Evolutionary conservation across 2,888 invertebrate genomes (phyloP).

Genomic region (Drosophila buzzatii): DNA sequence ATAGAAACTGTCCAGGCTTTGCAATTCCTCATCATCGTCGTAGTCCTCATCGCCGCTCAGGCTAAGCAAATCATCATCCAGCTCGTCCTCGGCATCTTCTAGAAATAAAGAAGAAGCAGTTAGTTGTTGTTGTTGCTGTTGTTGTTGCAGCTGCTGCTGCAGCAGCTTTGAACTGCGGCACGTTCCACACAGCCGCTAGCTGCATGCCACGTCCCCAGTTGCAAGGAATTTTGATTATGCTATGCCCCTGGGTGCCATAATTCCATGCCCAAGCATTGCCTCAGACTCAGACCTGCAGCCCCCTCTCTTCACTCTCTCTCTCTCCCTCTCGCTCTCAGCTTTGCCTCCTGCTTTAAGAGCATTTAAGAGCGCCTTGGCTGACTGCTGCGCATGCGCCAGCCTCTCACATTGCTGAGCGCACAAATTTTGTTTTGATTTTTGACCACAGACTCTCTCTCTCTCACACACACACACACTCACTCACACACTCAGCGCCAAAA

Average conservation of each 20-base stretch:
- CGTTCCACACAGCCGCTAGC: slow-evolving; percentile 51
- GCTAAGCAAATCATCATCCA: slow-evolving; percentile 62
- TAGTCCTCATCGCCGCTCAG: slow-evolving; percentile 67
- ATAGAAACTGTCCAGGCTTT: slow-evolving; percentile 85
- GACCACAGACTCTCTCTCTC: background rate
- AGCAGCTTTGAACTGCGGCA: slow-evolving; percentile 51
- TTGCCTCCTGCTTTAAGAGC: slow-evolving; percentile 34
- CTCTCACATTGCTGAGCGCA: slow-evolving; percentile 27
- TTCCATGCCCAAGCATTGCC: slow-evolving; percentile 77
- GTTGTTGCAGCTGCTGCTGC: slow-evolving; percentile 35
- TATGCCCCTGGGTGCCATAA: slow-evolving; percentile 85
- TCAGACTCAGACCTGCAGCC: background rate
- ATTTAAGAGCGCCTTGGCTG: slow-evolving; percentile 35
- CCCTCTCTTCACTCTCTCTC: too few species aligned
- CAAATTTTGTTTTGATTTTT: slow-evolving; percentile 53
- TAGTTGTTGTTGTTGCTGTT: slow-evolving; percentile 6
- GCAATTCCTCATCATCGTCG: slow-evolving; percentile 81
- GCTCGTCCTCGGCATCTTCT: slow-evolving; percentile 31
- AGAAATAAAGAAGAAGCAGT: slow-evolving; percentile 18
- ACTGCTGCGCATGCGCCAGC: slow-evolving; percentile 32
- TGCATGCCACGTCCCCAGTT: slow-evolving; percentile 82
- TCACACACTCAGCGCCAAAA: background rate
- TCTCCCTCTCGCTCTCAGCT: background rate
- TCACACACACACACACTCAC: background rate
- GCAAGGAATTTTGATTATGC: slow-evolving; percentile 86